Conservation (phyloP, 2,797 vertebrate species). For the Agapornis canus region DNA sequence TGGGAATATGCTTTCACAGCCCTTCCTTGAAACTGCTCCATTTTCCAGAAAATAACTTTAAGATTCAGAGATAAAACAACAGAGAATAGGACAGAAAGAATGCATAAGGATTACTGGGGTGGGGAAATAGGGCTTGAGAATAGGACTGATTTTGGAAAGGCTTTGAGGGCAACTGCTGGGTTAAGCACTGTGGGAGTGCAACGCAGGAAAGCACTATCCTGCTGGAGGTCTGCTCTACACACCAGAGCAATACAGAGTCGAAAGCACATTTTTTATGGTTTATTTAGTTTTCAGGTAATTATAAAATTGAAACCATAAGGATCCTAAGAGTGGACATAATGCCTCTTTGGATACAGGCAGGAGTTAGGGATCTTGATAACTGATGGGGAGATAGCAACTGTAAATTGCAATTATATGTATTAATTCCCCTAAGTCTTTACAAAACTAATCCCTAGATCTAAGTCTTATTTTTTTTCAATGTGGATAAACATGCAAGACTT, state of each 20-base stretch:
- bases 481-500: neutral
- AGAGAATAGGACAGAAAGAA: neutral
- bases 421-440: neutral
- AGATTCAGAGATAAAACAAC: neutral
- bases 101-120: neutral
- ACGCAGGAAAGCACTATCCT: neutral
- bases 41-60: neutral
- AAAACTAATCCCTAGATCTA: neutral
- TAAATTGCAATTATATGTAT: neutral
- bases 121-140: neutral
- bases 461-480: neutral
- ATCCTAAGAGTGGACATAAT: neutral
- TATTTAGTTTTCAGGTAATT: neutral
- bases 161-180: neutral
- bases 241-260: neutral
- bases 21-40: neutral
- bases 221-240: neutral
- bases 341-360: neutral
- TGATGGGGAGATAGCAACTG: neutral
- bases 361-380: neutral
- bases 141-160: neutral
- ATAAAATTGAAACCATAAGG: neutral
- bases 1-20: neutral
- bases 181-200: neutral
- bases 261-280: neutral